Evolutionary conservation across 2,797 vertebrate genomes (phyloP).

Genomic region (Phataginus tetradactyla): DNA sequence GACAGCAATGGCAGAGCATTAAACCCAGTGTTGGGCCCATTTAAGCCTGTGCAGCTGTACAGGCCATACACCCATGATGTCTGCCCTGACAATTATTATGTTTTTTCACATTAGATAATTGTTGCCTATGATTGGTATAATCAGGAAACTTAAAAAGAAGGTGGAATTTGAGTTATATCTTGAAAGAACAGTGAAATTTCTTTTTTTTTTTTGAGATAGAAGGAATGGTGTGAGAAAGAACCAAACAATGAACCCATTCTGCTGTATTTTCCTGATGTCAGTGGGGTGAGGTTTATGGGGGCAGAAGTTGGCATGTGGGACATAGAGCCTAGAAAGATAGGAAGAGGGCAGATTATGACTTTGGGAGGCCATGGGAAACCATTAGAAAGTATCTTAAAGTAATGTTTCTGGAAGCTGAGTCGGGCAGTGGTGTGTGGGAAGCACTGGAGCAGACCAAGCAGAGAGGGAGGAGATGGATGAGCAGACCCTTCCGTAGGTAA

Average conservation of each 20-base stretch:
- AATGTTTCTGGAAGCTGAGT: not conserved
- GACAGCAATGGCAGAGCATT: not conserved
- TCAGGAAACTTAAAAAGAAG: not conserved
- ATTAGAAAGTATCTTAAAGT: not conserved
- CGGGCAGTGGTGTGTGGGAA: not conserved
- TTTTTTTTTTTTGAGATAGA: not conserved
- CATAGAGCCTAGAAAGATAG: not conserved
- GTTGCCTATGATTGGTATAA: not conserved
- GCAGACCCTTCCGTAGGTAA: not conserved
- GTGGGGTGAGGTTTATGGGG: not conserved
- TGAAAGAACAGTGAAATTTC: not conserved
- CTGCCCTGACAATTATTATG: not conserved
- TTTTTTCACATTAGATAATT: not conserved
- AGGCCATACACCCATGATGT: accelerated
- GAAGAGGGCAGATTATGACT: not conserved
- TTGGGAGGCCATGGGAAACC: not conserved
- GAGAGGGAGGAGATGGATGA: not conserved
- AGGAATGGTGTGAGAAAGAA: not conserved
- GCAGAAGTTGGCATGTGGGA: not conserved
- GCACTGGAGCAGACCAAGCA: not conserved
- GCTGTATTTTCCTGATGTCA: not conserved
- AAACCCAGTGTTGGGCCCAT: not conserved
- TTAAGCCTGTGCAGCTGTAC: not conserved
- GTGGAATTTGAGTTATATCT: not conserved
- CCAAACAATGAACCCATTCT: not conserved